A percentile compares a stretch with the other conserved stretches of the same genome.
These are phyloP conservation scores for Eubasilissa regina DNA, from an alignment of 1,140 invertebrate species.

Conservation along the genomic window DNA sequence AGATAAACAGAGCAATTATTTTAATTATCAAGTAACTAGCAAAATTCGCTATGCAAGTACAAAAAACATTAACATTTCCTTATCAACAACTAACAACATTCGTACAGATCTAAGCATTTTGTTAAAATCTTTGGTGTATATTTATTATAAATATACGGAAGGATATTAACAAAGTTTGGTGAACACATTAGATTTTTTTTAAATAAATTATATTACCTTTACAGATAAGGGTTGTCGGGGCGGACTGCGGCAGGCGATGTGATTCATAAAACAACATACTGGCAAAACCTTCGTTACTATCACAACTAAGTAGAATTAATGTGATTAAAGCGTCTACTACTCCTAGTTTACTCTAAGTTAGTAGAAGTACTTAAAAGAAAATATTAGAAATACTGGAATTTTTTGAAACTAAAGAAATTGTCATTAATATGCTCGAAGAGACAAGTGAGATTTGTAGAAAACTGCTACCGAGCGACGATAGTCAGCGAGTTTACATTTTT, in stretches of 20 bases:
- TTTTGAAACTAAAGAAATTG: not conserved
- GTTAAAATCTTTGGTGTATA: conserved; percentile 62
- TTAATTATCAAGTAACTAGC: not conserved
- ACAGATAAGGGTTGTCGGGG: conserved; percentile 48
- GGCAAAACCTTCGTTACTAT: conserved; percentile 51
- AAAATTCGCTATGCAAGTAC: conserved; percentile 45
- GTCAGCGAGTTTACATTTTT: too few relatives aligned
- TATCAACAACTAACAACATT: conserved; percentile 58
- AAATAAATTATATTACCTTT: conserved; percentile 24
- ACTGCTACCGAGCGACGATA: too few relatives aligned
- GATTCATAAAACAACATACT: conserved; percentile 50
- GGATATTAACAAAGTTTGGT: conserved; percentile 61
- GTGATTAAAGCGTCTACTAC: not conserved
- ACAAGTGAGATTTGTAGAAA: not conserved
- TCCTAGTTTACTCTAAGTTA: not conserved
- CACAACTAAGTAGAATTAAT: conserved; percentile 26
- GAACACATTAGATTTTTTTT: conserved; percentile 58
- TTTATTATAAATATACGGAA: conserved; percentile 61
- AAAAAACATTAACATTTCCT: conserved; percentile 57
- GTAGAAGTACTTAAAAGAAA: not conserved
- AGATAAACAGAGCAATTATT: conserved; percentile 18
- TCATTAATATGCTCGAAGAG: not conserved
- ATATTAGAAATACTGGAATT: conserved; percentile 11
- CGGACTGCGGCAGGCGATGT: conserved; percentile 14
- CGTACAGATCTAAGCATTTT: conserved; percentile 60